Evolutionary conservation across 2,113 vertebrate species (phyloP).

Genomic region (Gambusia affinis): DNA sequence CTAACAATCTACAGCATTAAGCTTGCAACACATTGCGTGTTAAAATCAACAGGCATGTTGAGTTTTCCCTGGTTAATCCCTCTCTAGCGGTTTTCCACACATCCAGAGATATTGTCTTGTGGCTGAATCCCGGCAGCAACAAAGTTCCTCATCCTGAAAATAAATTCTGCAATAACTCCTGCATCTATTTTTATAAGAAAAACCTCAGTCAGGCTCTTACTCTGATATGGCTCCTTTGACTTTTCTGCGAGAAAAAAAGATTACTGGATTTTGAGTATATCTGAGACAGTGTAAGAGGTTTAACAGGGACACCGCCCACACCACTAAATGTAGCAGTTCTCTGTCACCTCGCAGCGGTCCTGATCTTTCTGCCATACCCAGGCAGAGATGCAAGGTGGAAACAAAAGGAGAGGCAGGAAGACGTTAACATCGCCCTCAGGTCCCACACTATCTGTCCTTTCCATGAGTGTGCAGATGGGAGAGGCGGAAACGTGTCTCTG

Average conservation of each 20-base stretch:
- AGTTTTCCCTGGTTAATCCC: conserved; percentile 1
- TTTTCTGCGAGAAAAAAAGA: conserved; percentile 39
- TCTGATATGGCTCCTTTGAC: conserved; percentile 32
- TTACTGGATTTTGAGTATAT: conserved; percentile 58
- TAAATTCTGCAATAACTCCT: conserved; percentile 10
- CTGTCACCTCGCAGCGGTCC: conserved; percentile 68
- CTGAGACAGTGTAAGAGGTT: conserved; percentile 61
- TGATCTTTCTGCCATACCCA: conserved; percentile 72
- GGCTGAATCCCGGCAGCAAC: conserved; percentile 9
- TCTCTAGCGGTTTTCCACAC: background rate
- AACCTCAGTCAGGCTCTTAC: conserved; percentile 24
- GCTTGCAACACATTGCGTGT: conserved; percentile 25
- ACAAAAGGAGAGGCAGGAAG: conserved; percentile 70
- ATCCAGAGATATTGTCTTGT: background rate
- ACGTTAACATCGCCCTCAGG: conserved; percentile 74
- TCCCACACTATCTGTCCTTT: conserved; percentile 80
- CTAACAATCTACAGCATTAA: background rate
- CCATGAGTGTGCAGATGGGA: conserved; percentile 81
- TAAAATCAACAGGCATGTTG: conserved; percentile 17
- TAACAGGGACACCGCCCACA: conserved; percentile 69
- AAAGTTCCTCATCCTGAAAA: background rate
- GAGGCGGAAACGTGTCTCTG: conserved; percentile 72
- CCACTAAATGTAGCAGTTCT: conserved; percentile 68
- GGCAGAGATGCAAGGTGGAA: conserved; percentile 66
- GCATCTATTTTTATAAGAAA: conserved; percentile 9